phyloP scores from a whole-genome alignment of 2,888 invertebrate species.

The Neelides folsomi region DNA sequence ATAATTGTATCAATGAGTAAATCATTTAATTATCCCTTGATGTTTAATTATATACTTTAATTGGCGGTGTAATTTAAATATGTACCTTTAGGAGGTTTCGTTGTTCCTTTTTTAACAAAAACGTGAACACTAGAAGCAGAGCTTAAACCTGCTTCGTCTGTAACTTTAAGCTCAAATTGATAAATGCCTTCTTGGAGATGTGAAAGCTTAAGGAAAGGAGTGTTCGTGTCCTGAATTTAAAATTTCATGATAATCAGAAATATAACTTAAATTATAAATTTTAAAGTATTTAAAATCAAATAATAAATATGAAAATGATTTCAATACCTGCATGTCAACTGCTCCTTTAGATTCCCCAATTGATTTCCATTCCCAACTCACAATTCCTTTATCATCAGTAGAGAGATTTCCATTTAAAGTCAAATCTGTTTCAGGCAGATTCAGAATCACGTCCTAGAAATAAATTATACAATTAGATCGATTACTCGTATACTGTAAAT shows the following conservation, averaged over 20 bases:
- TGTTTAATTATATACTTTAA: no score
- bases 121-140: constrained; percentile 79
- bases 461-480: no score
- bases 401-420: constrained; percentile 80
- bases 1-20: no score
- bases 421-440: constrained; percentile 70
- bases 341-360: constrained; percentile 75
- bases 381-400: constrained; percentile 84
- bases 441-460: constrained; percentile 63
- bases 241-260: neutral
- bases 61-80: no score
- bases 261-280: no score
- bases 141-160: constrained; percentile 76
- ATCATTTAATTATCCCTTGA: no score
- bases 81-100: constrained; percentile 67
- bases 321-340: constrained; percentile 77
- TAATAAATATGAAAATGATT: no score
- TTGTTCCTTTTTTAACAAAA: constrained; percentile 79
- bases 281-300: no score
- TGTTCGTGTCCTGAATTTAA: constrained; percentile 60
- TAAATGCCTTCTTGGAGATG: constrained; percentile 89
- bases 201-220: constrained; percentile 72
- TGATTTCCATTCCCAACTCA: constrained; percentile 90
- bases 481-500: no score
- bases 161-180: constrained; percentile 82